phyloP scores from a whole-genome alignment of 2,797 vertebrate genomes.

The Karalla daura region DNA sequence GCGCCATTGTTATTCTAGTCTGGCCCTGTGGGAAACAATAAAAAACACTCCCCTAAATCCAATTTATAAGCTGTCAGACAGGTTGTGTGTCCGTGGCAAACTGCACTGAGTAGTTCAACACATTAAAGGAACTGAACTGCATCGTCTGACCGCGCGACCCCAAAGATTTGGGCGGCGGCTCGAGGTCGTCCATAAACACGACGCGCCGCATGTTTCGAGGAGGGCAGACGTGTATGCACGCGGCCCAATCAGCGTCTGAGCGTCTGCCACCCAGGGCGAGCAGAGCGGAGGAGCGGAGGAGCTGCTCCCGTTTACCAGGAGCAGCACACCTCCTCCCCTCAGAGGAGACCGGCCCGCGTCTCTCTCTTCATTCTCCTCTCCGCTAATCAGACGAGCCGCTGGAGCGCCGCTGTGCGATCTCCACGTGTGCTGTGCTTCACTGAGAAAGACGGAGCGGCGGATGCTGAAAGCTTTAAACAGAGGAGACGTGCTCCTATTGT shows the following conservation, averaged over 20 bases:
- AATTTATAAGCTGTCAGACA: conserved; percentile 83
- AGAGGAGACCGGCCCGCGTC: conserved; percentile 2
- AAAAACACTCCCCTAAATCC: conserved; percentile 78
- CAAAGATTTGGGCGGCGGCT: conserved; percentile 40
- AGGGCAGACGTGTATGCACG: conserved; percentile 18
- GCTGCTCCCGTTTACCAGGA: conserved; percentile 41
- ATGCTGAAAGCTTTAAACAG: not conserved
- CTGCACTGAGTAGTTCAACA: conserved; percentile 70
- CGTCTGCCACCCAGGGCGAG: conserved; percentile 35
- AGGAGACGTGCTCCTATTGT: not conserved
- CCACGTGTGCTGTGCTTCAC: conserved; percentile 28
- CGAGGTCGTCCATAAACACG: conserved; percentile 45
- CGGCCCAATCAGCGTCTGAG: conserved; percentile 16
- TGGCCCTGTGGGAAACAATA: conserved; percentile 76
- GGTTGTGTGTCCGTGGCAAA: conserved; percentile 73
- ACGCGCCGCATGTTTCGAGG: conserved; percentile 8
- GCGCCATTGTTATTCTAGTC: conserved; percentile 81
- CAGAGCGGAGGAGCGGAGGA: conserved; percentile 22
- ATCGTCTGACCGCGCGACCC: conserved; percentile 64
- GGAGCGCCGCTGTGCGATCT: conserved; percentile 25
- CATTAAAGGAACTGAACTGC: conserved; percentile 74
- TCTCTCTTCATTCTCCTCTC: not conserved
- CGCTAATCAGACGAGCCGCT: conserved; percentile 5
- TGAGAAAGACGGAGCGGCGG: conserved; percentile 12
- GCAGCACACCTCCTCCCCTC: conserved; percentile 1